Evolutionary conservation across 2,888 invertebrate species (phyloP).

Genomic region (Aromia moschata): DNA sequence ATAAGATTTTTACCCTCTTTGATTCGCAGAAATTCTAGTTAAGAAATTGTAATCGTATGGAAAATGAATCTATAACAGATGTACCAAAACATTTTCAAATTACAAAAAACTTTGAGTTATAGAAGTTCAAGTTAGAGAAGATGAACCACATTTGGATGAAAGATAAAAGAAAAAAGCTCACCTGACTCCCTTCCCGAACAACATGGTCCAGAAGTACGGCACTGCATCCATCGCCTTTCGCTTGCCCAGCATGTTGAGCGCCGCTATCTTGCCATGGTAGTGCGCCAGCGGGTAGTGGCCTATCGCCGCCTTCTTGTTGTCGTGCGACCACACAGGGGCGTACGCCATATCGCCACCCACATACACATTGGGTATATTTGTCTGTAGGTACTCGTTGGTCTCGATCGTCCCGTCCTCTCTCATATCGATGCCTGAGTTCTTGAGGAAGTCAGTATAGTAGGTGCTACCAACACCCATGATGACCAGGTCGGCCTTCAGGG

Average conservation of each 20-base stretch:
- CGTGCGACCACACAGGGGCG: conserved; percentile 80
- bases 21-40: too few relatives aligned
- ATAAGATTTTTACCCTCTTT: too few relatives aligned
- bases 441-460: conserved; percentile 83
- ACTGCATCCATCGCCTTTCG: conserved; percentile 73
- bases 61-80: too few relatives aligned
- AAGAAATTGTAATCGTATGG: too few relatives aligned
- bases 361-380: conserved; percentile 80
- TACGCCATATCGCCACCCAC: conserved; percentile 94
- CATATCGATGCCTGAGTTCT: conserved; percentile 74
- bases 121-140: too few relatives aligned
- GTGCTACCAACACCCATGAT: conserved; percentile 87
- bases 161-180: conserved; percentile 5
- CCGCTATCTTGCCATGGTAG: conserved; percentile 90
- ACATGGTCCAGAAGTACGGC: conserved; percentile 93
- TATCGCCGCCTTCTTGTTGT: conserved; percentile 73
- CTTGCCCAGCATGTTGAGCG: conserved; percentile 82
- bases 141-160: not conserved
- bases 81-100: too few relatives aligned
- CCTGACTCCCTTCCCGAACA: conserved; percentile 83
- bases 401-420: conserved; percentile 73
- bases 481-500: conserved; percentile 80
- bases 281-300: conserved; percentile 91
- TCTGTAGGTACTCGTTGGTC: conserved; percentile 78
- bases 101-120: too few relatives aligned